Percentiles rank a stretch among this genome's conserved stretches.
These are phyloP conservation scores for Nymphicus hollandicus DNA, from an alignment of 2,113 vertebrate genomes.

Conservation along the genomic window DNA sequence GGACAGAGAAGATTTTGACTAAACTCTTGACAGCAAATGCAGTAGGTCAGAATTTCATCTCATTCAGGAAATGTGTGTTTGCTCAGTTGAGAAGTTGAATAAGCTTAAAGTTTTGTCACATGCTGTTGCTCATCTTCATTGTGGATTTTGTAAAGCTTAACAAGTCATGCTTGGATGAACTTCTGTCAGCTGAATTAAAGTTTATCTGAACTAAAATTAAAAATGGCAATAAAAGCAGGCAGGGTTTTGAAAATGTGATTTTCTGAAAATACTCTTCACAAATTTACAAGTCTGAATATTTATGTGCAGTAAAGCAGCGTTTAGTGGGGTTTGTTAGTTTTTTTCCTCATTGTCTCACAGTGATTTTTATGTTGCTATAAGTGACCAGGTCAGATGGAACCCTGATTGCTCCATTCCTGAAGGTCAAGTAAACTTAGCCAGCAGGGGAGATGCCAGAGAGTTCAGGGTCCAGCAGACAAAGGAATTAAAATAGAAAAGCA, in stretches of 20 bases:
- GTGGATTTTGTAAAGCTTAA: slow-evolving; percentile 58
- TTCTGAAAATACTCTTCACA: not conserved
- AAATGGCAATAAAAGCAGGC: not conserved
- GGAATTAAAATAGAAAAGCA: not conserved
- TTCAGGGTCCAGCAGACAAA: not conserved
- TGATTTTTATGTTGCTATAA: not conserved
- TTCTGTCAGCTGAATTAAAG: slow-evolving; percentile 23
- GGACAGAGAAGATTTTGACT: slow-evolving; percentile 67
- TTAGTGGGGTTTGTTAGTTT: not conserved
- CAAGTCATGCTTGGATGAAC: slow-evolving; percentile 60
- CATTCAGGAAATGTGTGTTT: slow-evolving; percentile 78
- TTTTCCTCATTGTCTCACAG: not conserved
- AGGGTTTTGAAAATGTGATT: not conserved
- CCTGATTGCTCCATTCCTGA: not conserved
- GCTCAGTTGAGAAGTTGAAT: slow-evolving; percentile 64
- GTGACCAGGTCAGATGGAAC: not conserved
- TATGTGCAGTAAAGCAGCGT: not conserved
- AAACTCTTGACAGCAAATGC: slow-evolving; percentile 57
- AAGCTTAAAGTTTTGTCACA: slow-evolving; percentile 55
- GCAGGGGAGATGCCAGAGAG: not conserved
- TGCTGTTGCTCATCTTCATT: slow-evolving; percentile 36
- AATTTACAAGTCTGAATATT: not conserved
- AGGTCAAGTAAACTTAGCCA: not conserved
- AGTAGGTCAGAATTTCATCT: slow-evolving; percentile 51
- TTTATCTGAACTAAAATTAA: not conserved